Evolutionary conservation across 2,888 invertebrate genomes (phyloP), one percentile per base, ranked within the genome.

Genomic region (Phymatocera aterrima): DNA sequence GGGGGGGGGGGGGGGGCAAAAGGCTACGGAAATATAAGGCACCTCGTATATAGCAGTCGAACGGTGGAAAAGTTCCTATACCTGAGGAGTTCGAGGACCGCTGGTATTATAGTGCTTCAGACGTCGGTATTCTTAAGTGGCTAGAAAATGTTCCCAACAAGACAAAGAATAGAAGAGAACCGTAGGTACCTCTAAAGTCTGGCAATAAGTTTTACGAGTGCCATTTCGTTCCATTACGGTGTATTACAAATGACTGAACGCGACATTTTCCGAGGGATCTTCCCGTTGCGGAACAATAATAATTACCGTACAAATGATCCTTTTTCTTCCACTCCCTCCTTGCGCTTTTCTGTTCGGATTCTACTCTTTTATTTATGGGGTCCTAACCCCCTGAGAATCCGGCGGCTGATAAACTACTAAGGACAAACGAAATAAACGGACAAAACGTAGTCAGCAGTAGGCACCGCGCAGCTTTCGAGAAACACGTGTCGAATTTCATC

Each of bases 401-500:
- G 34, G 8, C 68, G 61, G 37, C 37, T 46, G 68, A 68, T 68
- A 43, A 68, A 68, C 68, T n/a, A n/a, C n/a, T n/a, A n/a, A n/a
- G 24, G 24, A 68, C 46, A 68, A 68, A 68, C 68, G 46, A 46
- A 68, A 68, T 24, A 21, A 18, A 68, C 43, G 43, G 28, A 43
- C 43, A 46, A 68, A 40, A 43, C 57, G 57, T 15, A 57, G 24
- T 57, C 48, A 12, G 21, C 31, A 28, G 12, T 8, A n/a, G n/a
- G n/a, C n/a, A n/a, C 8, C 65, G 10, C 5, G 6, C 48, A 34
- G 51, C 72, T 72, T 72, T 51, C 72, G 51, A n/a, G 51, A 72
- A 72, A 72, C 72, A 72, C 72, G 72, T 72, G 72, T 72, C 72
- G 72, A 51, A 72, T 72, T 72, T 43, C 72, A 72, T 72, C 48